These are phyloP conservation scores for Schizopygopsis pylzovi DNA, from an alignment of 2,797 vertebrate genomes.

Conservation along the genomic window DNA sequence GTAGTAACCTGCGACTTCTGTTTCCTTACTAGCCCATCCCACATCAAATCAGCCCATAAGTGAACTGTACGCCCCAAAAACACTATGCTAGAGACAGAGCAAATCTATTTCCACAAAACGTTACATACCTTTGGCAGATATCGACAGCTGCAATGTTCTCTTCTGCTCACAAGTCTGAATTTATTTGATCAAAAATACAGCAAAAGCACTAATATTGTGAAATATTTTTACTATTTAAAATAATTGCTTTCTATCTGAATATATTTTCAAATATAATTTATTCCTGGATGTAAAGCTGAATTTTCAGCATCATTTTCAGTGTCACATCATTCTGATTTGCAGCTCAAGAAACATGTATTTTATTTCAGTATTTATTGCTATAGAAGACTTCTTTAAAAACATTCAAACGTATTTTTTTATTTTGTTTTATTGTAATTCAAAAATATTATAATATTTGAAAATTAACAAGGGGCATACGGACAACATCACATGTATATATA, in stretches of 20 bases:
- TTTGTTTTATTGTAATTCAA: too few relatives aligned
- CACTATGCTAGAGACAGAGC: background rate
- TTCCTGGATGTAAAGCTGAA: background rate
- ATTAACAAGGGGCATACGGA: too few relatives aligned
- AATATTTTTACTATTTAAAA: background rate
- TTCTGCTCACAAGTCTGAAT: background rate
- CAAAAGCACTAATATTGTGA: background rate
- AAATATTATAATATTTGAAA: too few relatives aligned
- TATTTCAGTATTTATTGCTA: too few relatives aligned
- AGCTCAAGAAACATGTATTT: too few relatives aligned
- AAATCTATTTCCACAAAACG: background rate
- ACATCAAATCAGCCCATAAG: background rate
- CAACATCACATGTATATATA: too few relatives aligned
- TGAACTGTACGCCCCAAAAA: background rate
- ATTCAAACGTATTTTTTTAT: too few relatives aligned
- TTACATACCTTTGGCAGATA: background rate
- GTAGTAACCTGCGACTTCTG: background rate
- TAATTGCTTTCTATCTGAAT: background rate
- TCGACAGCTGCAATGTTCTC: background rate
- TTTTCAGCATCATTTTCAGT: too few relatives aligned
- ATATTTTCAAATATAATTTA: background rate
- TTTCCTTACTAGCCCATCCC: background rate
- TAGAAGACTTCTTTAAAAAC: too few relatives aligned
- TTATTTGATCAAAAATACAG: background rate
- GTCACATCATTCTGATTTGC: too few relatives aligned